A percentile compares a stretch with the other conserved stretches of the same genome.
phyloP scores from a whole-genome alignment of 2,113 vertebrate genomes.

The Tiliqua scincoides region DNA sequence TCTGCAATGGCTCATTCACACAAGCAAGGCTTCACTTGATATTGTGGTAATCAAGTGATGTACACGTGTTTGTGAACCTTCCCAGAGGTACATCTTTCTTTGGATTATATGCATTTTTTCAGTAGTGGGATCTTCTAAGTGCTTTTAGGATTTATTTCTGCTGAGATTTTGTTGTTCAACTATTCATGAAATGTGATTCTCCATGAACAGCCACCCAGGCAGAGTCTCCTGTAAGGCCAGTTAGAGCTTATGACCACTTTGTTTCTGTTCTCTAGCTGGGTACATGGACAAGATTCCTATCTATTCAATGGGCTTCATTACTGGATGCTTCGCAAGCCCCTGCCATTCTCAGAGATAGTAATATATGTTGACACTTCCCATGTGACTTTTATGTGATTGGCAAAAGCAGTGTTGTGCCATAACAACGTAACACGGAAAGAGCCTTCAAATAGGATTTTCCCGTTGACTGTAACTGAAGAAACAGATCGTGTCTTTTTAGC shows the following conservation, averaged over 20 bases:
- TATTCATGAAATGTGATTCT: not conserved
- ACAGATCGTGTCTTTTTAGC: not conserved
- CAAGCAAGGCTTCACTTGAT: not conserved
- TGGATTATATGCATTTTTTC: not conserved
- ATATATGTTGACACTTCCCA: not conserved
- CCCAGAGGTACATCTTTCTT: not conserved
- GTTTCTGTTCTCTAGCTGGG: no score
- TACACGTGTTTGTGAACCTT: not conserved
- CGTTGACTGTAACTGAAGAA: not conserved
- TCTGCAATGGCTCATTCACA: not conserved
- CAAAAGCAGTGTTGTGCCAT: not conserved
- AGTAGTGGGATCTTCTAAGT: not conserved
- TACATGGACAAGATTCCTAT: not conserved
- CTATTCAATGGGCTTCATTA: not conserved
- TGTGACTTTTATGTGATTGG: not conserved
- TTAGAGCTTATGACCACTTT: not conserved
- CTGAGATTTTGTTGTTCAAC: not conserved
- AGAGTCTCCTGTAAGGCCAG: not conserved
- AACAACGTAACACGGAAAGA: not conserved
- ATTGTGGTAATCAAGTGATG: not conserved
- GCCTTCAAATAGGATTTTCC: not conserved
- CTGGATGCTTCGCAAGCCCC: not conserved
- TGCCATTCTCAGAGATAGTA: not conserved
- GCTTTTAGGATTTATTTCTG: not conserved
- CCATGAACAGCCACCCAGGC: not conserved